Conservation (phyloP, 1,140 invertebrate genomes). For the Cardiocondyla obscurior region DNA sequence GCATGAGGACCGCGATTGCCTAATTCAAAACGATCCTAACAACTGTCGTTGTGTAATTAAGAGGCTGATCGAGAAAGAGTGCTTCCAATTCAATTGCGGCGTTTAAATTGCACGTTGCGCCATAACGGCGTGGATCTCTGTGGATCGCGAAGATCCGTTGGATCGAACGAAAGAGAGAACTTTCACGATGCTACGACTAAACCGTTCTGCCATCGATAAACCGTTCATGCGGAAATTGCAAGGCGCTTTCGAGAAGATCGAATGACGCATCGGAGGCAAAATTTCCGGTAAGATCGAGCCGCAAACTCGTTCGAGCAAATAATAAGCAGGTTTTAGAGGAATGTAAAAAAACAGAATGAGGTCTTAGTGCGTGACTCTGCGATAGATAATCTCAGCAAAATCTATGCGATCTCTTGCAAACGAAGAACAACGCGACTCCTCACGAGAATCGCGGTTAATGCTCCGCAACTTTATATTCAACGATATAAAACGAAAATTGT, state of each 20-base stretch:
- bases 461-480: no score
- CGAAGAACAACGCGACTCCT: no score
- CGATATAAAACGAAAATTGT: no score
- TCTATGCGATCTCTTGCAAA: not conserved
- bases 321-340: not conserved
- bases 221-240: conserved; percentile 56
- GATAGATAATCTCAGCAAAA: not conserved
- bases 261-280: not conserved
- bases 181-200: conserved; percentile 52
- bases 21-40: not conserved
- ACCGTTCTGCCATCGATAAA: conserved; percentile 33
- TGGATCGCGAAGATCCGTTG: conserved; percentile 24
- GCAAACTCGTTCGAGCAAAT: conserved; percentile 10
- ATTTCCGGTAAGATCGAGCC: conserved; percentile 15
- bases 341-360: not conserved
- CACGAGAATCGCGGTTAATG: no score
- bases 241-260: conserved; percentile 44
- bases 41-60: conserved; percentile 17
- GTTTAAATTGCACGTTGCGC: not conserved
- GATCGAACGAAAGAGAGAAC: conserved; percentile 41
- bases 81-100: not conserved
- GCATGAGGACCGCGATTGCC: not conserved
- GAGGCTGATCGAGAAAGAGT: conserved; percentile 17
- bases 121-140: not conserved
- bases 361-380: not conserved